phyloP scores from a whole-genome alignment of 2,113 vertebrate genomes.

The Mus musculus region DNA sequence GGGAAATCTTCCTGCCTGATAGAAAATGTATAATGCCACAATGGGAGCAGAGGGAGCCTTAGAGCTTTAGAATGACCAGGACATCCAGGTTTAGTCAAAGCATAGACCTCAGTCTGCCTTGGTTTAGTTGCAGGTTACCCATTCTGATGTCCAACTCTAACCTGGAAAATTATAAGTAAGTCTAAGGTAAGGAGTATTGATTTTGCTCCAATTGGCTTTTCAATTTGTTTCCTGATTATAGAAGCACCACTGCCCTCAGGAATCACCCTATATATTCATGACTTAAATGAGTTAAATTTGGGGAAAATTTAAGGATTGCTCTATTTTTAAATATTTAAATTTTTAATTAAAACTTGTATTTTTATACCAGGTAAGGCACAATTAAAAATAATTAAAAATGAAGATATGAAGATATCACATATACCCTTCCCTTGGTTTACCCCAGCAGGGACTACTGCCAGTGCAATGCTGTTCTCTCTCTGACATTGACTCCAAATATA shows the following conservation, averaged over 20 bases:
- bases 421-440: not conserved
- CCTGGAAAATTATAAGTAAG: not conserved
- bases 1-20: not conserved
- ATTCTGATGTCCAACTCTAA: not conserved
- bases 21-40: not conserved
- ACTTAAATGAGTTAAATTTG: slow-evolving; percentile 67
- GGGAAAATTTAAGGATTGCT: not conserved
- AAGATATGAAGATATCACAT: not conserved
- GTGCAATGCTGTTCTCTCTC: not conserved
- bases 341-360: not conserved
- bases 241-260: not conserved
- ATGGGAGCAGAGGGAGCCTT: not conserved
- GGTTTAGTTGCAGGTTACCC: not conserved
- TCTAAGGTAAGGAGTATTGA: not conserved
- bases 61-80: not conserved
- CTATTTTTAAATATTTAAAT: not conserved
- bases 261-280: slow-evolving; percentile 24
- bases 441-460: not conserved
- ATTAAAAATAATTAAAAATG: not conserved
- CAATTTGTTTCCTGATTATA: slow-evolving; percentile 20
- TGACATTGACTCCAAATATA: not conserved
- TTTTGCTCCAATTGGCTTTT: not conserved
- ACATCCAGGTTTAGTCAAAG: not conserved
- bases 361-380: not conserved
- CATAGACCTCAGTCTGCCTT: not conserved